Base-by-base conservation (phyloP, 2,113 vertebrate species). In the Maccullochella peelii region DNA sequence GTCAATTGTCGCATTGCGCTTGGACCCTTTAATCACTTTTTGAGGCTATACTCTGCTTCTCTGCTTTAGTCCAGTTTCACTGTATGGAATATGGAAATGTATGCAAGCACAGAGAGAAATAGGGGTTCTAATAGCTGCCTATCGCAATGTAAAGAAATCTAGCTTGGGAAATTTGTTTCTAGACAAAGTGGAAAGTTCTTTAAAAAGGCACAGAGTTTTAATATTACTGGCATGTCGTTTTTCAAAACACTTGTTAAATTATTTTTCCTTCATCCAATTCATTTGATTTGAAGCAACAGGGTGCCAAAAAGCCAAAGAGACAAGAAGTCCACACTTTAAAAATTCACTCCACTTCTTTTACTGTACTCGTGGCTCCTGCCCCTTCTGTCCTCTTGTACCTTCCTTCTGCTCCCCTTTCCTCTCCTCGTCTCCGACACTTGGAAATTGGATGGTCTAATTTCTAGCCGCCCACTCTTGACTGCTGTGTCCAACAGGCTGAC, bases 401-500 rank as follows among this genome's bases (percentile, higher is more conserved):
- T 72, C 88, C 72, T 52, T 69, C 79, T 80, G 79, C 83, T 82
- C 77, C 67, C 30, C 47, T 49, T 77, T 50, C 88, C 79, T 77
- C 52, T 73, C 65, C 79, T 86, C 75, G 82, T 89, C 71, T 88
- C 71, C 25, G 77, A 63, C 66, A 85, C 82, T 83, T 82, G 27
- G 73, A 90, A 90, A 93, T 91, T 91, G 79, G 86, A 85, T 40
- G 72, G 78, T 88, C 54, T 77, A 75, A 90, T 93, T 92, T 90
- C 72, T 54, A 84, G 75, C 83, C 81, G 20, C 90, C 88, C 88
- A 89, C 90, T 90, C 89, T 67, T 79, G 76, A 88, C 83, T 78
- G 77, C 90, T 73, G 92, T 91, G 87, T 88, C 90, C 89, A 90
- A 89, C 87, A 85, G 82, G 77, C 85, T 87, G 89, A 86, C 84